These are phyloP conservation scores for Psophia crepitans DNA, from an alignment of 2,113 vertebrate genomes.

Conservation along the genomic window DNA sequence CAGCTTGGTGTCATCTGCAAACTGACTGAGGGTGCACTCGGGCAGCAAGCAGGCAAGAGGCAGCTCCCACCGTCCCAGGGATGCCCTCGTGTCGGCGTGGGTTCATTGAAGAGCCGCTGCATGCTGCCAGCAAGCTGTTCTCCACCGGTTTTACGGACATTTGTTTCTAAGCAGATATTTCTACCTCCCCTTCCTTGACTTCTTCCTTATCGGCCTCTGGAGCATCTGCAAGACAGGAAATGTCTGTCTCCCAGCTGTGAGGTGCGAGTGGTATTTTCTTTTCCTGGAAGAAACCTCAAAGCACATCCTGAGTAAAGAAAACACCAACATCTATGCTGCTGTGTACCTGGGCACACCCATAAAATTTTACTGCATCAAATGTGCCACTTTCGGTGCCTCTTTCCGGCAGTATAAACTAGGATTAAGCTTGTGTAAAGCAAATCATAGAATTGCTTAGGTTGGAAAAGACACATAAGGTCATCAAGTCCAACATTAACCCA, in stretches of 20 bases:
- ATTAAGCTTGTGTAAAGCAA: neutral
- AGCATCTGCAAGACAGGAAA: neutral
- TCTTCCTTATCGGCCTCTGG: neutral
- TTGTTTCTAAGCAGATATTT: neutral
- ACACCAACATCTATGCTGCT: neutral
- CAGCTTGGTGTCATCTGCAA: too few species aligned
- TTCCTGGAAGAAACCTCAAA: neutral
- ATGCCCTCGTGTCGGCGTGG: fast-evolving
- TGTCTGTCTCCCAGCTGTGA: neutral
- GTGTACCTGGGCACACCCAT: neutral
- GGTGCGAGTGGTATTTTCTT: neutral
- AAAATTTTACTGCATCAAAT: neutral
- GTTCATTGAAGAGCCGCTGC: neutral
- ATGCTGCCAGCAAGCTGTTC: neutral
- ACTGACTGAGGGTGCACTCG: too few species aligned
- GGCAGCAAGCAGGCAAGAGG: neutral
- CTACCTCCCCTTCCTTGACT: neutral
- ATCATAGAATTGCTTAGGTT: neutral
- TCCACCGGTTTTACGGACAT: neutral
- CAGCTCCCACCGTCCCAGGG: neutral
- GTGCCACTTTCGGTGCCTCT: neutral
- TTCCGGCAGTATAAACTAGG: neutral
- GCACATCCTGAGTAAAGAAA: neutral
- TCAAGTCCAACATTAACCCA: too few species aligned
- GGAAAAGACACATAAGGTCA: too few species aligned